Base-by-base conservation (phyloP, 2,113 vertebrate species). In the Oxyura jamaicensis region DNA sequence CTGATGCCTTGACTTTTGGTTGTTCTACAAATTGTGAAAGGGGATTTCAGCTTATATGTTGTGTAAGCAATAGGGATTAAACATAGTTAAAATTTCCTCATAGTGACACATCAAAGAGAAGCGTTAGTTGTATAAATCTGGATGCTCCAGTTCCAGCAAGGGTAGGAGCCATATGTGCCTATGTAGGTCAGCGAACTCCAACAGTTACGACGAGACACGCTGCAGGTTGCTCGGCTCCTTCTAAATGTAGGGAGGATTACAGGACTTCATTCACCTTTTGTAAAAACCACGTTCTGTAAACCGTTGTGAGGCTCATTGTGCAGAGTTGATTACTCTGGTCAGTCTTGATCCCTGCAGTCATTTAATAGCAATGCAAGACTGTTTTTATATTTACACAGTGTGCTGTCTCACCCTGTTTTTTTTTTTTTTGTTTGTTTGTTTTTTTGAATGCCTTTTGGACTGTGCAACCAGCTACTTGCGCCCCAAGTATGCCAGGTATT, bases 61-160 rank as follows among this genome's bases (percentile, higher is more conserved):
- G 22, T 35, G 14, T 26, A 71, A 91, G 69, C 31, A 53, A 4
- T 10, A 87, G 41, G 55, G 46, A 69, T 91, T 83, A 58, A 75
- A 73, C 8, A 10, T 29, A 33, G 50, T 35, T 74, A 80, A 33
- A 67, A 86, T 88, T 91, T 93, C 90, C 82, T 88, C 78, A 53
- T 13, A 91, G 71, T 39, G 59, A 88, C 67, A 56, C 93, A 94
- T 95, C 93, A 96, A 93, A 96, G 86, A 25, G 21, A 83, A 44
- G 31, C 23, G 46, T 88, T n/a, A 39, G 66, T 53, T 0, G 0
- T 80, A 73, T 83, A 83, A 81, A 68, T 90, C 79, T 94, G 94
- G 93, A 75, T 83, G 72, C 65, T 86, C 87, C 75, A 67, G 88
- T 95, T 93, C 75, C 46, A 77, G 88, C 65, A 90, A 67, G 66